phyloP scores from a whole-genome alignment of 2,113 vertebrate genomes.

The Podiceps cristatus region DNA sequence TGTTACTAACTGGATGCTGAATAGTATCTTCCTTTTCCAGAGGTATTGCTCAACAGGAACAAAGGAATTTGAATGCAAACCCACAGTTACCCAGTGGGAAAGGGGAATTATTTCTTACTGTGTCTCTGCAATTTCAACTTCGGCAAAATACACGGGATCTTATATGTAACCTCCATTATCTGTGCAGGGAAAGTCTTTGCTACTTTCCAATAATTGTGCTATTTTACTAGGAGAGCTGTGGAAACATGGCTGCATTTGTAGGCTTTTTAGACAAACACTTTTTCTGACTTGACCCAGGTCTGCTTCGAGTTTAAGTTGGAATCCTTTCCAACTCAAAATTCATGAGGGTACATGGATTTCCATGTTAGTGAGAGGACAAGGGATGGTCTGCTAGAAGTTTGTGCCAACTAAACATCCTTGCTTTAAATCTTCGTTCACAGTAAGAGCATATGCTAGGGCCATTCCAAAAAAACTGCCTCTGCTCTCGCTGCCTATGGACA shows the following conservation, averaged over 20 bases:
- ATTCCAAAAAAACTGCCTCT: background rate
- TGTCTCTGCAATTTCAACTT: background rate
- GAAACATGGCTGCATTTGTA: background rate
- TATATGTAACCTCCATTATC: background rate
- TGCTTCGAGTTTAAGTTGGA: background rate
- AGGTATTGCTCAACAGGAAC: background rate
- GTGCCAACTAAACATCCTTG: background rate
- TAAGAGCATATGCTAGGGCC: background rate
- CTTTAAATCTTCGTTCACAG: background rate
- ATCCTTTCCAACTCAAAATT: background rate
- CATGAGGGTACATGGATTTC: background rate
- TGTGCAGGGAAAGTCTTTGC: background rate
- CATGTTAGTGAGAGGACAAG: background rate
- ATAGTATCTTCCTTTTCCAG: background rate
- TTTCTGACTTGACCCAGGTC: background rate
- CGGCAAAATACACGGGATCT: fast-evolving
- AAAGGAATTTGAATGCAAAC: background rate
- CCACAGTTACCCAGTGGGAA: background rate
- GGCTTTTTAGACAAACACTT: background rate
- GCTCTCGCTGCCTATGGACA: background rate
- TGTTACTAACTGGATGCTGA: background rate
- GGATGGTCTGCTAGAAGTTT: background rate
- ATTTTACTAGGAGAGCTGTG: background rate
- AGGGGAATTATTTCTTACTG: background rate
- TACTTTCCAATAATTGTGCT: background rate